These are phyloP conservation scores for Gasterosteus aculeatus DNA, from an alignment of 2,113 vertebrate species.

Conservation along the genomic window DNA sequence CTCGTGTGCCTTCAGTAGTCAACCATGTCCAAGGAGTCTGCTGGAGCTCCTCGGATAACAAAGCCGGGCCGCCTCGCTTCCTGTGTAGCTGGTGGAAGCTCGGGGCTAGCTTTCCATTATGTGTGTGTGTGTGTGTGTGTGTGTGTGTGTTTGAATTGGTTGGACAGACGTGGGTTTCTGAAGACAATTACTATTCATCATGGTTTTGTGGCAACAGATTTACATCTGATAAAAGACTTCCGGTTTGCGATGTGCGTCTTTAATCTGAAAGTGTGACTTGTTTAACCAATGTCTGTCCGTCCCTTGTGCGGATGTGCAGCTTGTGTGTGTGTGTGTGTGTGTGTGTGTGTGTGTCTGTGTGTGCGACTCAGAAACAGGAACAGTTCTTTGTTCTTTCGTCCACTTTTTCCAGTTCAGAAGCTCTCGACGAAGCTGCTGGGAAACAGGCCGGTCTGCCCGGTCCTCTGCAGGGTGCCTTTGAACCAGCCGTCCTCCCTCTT, in stretches of 20 bases:
- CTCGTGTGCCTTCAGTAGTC: slow-evolving; percentile 67
- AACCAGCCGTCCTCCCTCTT: slow-evolving; percentile 98
- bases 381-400: slow-evolving; percentile 31
- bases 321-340: slow-evolving; percentile 14
- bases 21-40: slow-evolving; percentile 31
- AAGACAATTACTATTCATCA: not conserved
- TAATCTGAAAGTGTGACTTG: slow-evolving; percentile 1
- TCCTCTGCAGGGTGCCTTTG: slow-evolving; percentile 97
- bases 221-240: not conserved
- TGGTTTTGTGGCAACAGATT: slow-evolving; percentile 18
- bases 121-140: slow-evolving; percentile 28
- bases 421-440: slow-evolving; percentile 98
- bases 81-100: slow-evolving; percentile 46
- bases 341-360: slow-evolving; percentile 15
- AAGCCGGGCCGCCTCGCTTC: slow-evolving; percentile 34
- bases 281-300: slow-evolving; percentile 47
- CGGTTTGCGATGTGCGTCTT: not conserved
- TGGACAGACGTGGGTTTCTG: slow-evolving; percentile 49
- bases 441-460: slow-evolving; percentile 95
- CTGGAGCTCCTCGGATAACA: slow-evolving; percentile 17
- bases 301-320: slow-evolving; percentile 12
- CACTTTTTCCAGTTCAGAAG: slow-evolving; percentile 83
- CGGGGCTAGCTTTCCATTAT: slow-evolving; percentile 17
- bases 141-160: slow-evolving; percentile 11
- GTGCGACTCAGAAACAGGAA: slow-evolving; percentile 46